Percentiles rank a stretch among this genome's conserved stretches.
phyloP scores from a whole-genome alignment of 64 coral and sea anemone species.

The Pachyseris speciosa region DNA sequence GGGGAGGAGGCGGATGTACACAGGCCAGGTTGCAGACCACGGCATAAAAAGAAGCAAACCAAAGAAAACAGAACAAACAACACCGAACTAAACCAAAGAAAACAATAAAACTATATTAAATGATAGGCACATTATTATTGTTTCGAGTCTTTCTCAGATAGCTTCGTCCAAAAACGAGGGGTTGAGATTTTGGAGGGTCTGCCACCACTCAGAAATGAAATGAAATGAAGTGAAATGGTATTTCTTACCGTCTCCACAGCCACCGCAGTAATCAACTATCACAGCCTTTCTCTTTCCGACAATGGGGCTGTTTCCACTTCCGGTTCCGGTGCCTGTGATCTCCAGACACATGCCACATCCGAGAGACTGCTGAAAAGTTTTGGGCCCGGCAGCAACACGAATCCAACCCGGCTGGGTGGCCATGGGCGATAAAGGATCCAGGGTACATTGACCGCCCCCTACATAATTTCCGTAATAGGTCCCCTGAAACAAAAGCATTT shows the following conservation, averaged over 20 bases:
- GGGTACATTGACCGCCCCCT: conserved; percentile 51
- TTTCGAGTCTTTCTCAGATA: too few species aligned
- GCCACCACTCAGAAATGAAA: not conserved
- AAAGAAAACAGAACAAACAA: too few species aligned
- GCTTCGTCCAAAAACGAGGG: too few species aligned
- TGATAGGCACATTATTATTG: too few species aligned
- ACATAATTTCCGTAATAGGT: conserved; percentile 66
- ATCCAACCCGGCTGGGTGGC: conserved; percentile 71
- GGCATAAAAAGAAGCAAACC: too few species aligned
- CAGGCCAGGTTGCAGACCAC: too few species aligned
- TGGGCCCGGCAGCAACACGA: conserved; percentile 61
- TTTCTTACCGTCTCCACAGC: conserved; percentile 72
- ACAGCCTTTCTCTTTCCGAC: conserved; percentile 59
- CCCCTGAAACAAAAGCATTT: conserved; percentile 1
- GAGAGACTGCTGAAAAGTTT: conserved; percentile 63
- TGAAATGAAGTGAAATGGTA: not conserved
- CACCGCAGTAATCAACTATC: conserved; percentile 63
- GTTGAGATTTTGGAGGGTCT: too few species aligned
- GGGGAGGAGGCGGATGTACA: too few species aligned
- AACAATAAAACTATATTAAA: too few species aligned
- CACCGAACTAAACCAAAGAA: too few species aligned
- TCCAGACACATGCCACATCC: conserved; percentile 90
- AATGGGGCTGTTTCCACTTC: conserved; percentile 49
- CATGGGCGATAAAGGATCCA: conserved; percentile 80
- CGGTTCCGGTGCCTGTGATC: conserved; percentile 60